phyloP scores from a whole-genome alignment of 2,888 invertebrate species.

The Isoperla grammatica region DNA sequence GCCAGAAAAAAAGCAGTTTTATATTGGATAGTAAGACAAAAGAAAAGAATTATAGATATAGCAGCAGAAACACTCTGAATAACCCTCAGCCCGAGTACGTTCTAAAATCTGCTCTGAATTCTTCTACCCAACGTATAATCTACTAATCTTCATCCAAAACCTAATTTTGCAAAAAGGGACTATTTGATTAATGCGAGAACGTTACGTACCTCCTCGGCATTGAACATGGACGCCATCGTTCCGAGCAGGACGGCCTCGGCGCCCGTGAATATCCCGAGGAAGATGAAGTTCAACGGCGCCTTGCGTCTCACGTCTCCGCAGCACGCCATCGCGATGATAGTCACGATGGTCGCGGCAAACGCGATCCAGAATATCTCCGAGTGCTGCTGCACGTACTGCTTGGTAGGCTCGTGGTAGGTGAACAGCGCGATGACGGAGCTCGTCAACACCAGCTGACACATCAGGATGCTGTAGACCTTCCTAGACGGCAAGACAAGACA shows the following conservation, averaged over 20 bases:
- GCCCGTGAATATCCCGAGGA: slow-evolving; percentile 77
- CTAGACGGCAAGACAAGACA: slow-evolving; percentile 43
- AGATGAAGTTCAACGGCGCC: slow-evolving; percentile 82
- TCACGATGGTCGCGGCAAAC: slow-evolving; percentile 61
- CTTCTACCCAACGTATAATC: no score
- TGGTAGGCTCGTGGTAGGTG: slow-evolving; percentile 59
- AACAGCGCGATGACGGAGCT: slow-evolving; percentile 72
- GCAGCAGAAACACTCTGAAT: no score
- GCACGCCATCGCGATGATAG: slow-evolving; percentile 79
- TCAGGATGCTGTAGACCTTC: slow-evolving; percentile 76
- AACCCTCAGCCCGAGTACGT: no score
- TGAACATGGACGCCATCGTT: slow-evolving; percentile 58
- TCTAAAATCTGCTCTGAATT: no score
- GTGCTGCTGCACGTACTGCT: slow-evolving; percentile 53
- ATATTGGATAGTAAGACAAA: no score
- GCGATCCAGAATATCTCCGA: slow-evolving; percentile 61
- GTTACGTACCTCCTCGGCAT: slow-evolving; percentile 55
- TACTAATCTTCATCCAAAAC: no score
- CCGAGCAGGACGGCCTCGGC: slow-evolving; percentile 81
- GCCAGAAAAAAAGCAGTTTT: no score
- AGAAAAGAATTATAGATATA: no score
- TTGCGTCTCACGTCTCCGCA: slow-evolving; percentile 77
- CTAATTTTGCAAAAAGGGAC: no score
- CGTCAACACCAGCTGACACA: slow-evolving; percentile 77
- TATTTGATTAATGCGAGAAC: no score